Percentiles rank a stretch among this genome's conserved stretches.
phyloP scores from a whole-genome alignment of 2,113 vertebrate genomes.

The Chamaea fasciata region DNA sequence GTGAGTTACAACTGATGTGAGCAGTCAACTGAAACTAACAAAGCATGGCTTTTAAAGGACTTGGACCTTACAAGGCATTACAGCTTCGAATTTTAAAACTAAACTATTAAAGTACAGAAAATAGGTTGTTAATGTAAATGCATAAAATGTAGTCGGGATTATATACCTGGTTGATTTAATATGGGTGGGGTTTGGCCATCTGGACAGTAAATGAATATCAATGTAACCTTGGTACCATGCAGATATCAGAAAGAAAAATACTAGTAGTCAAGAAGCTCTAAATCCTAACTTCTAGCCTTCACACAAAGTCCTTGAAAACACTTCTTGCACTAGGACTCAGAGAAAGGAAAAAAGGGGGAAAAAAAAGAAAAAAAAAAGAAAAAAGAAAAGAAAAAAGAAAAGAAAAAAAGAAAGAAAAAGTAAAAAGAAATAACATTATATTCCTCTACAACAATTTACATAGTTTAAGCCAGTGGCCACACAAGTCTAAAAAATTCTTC shows the following conservation, averaged over 20 bases:
- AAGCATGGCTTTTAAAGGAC: not conserved
- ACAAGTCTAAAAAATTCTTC: not conserved
- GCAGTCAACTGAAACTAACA: conserved; percentile 19
- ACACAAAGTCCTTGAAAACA: not conserved
- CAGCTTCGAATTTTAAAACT: not conserved
- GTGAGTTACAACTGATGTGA: not conserved
- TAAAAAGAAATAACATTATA: not conserved
- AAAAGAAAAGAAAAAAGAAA: no score
- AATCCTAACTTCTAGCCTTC: not conserved
- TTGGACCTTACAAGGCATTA: not conserved
- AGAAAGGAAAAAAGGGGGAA: not conserved
- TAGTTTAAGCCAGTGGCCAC: not conserved
- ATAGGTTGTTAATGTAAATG: not conserved
- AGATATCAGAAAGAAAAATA: not conserved
- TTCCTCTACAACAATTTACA: not conserved
- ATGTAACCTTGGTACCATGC: not conserved
- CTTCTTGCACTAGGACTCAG: not conserved
- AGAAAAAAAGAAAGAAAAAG: not conserved
- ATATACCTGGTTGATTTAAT: not conserved
- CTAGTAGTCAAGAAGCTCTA: not conserved
- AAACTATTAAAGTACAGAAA: not conserved
- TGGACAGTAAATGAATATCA: not conserved
- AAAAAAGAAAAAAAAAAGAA: no score
- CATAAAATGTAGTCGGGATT: not conserved
- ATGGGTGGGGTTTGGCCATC: not conserved